Evolutionary conservation across 2,113 vertebrate species (phyloP), one percentile per base, ranked within the genome.

Genomic region (Scomber japonicus): DNA sequence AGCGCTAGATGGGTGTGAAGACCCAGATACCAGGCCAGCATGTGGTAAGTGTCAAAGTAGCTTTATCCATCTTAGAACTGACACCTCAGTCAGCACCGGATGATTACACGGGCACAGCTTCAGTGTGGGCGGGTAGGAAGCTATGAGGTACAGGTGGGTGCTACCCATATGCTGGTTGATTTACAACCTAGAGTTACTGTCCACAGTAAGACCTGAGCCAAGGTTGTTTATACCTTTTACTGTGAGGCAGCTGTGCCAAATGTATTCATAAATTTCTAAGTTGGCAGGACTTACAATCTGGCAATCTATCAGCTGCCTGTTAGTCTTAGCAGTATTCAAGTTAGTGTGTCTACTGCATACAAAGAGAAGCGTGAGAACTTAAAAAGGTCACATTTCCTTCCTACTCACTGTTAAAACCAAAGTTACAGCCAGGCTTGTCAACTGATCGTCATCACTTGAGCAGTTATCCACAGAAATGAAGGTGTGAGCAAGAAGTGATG

Each of bases 41-140:
- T 24, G 16, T 9, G 11, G 65, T 16, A 6, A 4, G 31, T 57
- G 62, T 75, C 56, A 73, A 31, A 55, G 24, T 2, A 0, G 21
- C 68, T 77, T 78, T 15, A 78, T 79, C 71, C 78, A 79, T 79
- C 71, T 81, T n/a, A 59, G 62, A 24, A 35, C 35, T 30, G 63
- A 62, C 66, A 76, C 74, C 75, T 85, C 77, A 5, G 35, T 83
- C 77, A 75, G 50, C 71, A n/a, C 0, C 2, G 17, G 31, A 31
- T 17, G 44, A 44, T 53, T 79, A 54, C 21, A 11, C 2, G 70
- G 46, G 56, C 68, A 59, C 46, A 81, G 55, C 27, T 12, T 5
- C 11, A 56, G 40, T 27, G 35, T 50, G 67, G 68, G 73, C 61
- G 35, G 31, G 73, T 44, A 3, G 40, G 50, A 35, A 54, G 24